Evolutionary conservation across 2,888 invertebrate genomes (phyloP), one percentile per base, ranked within the genome.

Genomic region (Xestia c-nigrum): DNA sequence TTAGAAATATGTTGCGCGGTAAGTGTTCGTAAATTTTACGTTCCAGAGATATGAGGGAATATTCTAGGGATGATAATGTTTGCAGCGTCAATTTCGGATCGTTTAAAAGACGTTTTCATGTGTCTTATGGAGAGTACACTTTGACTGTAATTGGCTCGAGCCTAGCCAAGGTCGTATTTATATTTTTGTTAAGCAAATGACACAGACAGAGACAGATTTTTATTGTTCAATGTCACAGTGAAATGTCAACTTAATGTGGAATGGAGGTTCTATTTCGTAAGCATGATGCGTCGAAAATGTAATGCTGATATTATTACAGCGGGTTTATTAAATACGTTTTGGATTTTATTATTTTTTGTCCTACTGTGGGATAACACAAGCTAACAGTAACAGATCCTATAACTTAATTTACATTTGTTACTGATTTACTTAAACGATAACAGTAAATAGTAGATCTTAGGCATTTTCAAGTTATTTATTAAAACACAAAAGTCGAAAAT

Each of bases 1-100:
- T 78, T 81, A 78, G 69, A 87, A 83, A 84, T 77, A 85, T 85
- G 87, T 76, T 76, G 59, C 72, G 57, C 50, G 75, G 73, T 63
- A 75, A 75, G 78, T 76, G 73, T 70, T 83, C 71, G 59, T 72
- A 81, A 63, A 68, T 85, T 85, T 76, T 67, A 81, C n/a, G 63
- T 73, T 55, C 6, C 10, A 66, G 55, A 69, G 73, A 69, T 82
- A 82, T 24, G 69, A 67, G 65, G 65, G 40, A 74, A 74, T 70
- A 72, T 71, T 82, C n/a, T 43, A 16, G 59, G n/a, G 52, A 66
- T 46, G 71, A 68, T 74, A 72, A 55, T 46, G 31, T 19, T n/a
- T 55, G 38, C 43, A 43, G 31, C 55, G 31, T 38, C 72, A 46
- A 71, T 75, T 72, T 76, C 5, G 0, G 24, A 73, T 71, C 59